phyloP scores from a whole-genome alignment of 1,140 invertebrate species.

The Heterodera schachtii region DNA sequence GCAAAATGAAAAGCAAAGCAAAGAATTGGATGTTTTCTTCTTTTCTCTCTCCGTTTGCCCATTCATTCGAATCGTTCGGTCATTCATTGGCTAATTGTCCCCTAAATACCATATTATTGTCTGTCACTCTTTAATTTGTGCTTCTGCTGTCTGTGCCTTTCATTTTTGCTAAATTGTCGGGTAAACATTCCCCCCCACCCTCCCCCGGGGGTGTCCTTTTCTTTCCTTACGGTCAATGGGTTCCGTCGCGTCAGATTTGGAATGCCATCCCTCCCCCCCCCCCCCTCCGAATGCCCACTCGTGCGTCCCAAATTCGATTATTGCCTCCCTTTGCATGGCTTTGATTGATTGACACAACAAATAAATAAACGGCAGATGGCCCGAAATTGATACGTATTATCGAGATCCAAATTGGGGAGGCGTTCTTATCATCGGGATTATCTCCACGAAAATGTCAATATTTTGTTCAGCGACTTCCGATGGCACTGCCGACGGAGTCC shows the following conservation, averaged over 20 bases:
- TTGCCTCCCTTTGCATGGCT: neutral
- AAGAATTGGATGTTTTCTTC: conserved; percentile 4
- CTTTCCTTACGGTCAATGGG: neutral
- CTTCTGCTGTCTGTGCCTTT: conserved; percentile 9
- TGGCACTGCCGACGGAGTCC: conserved; percentile 17
- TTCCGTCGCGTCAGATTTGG: neutral
- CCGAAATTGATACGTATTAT: conserved; percentile 3
- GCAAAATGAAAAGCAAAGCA: neutral
- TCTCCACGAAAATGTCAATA: neutral
- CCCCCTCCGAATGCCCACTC: neutral
- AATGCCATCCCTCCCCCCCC: neutral
- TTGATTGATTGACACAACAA: conserved; percentile 21
- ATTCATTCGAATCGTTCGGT: neutral
- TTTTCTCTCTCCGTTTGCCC: conserved; percentile 4
- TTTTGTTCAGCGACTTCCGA: conserved; percentile 22
- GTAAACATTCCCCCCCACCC: neutral
- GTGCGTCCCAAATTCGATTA: conserved; percentile 14
- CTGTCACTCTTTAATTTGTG: neutral
- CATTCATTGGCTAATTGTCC: too few species aligned
- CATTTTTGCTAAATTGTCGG: neutral
- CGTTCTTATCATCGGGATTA: neutral
- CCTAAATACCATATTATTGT: too few species aligned
- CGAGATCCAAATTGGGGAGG: neutral
- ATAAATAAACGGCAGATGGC: conserved; percentile 8
- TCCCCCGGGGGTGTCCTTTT: neutral